Evolutionary conservation across 1,140 invertebrate species (phyloP), one percentile per base, ranked within the genome.

Genomic region (Drosophila jambulina): DNA sequence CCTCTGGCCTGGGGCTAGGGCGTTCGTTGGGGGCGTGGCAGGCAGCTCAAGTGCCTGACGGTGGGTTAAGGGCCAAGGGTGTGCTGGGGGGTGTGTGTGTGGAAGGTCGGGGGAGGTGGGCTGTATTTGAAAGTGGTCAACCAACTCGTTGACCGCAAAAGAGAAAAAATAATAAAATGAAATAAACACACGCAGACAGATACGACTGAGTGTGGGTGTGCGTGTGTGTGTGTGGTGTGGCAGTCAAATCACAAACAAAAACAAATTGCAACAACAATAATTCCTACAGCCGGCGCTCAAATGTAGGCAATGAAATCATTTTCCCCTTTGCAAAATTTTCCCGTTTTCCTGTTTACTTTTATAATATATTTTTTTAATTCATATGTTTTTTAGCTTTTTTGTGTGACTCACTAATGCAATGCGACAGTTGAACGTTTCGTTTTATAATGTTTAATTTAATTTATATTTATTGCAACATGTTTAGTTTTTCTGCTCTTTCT

Each of bases 51-150:
- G 40, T 59, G 63, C 42, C 65, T 42, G 49, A 21, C 36, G 19
- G 12, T 46, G 42, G 29, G 49, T 5, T 29, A 19, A 32, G 4
- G 32, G 49, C 25, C 15, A 29, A 21, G 27, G 38, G 59, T 4
- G 19, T 13, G 46, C 17, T n/a, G 34, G 36, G 36, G 15, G 40
- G 27, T 7, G 17, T 29, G 10, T n/a, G 19, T 58, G 38, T 38
- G 62, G 43, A 53, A 34, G 21, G 29, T 29, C 23, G 25, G 3
- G 43, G 72, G 70, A 53, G 29, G 43, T 74, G 79, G 77, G 62
- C 61, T 80, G 78, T 88, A 90, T 90, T 90, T 90, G 85, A 90
- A 90, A 90, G 85, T 90, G 85, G 85, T 90, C 85, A 90, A 90
- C 85, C 85, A 90, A 90, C 85, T 91, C 85, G 85, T 85, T 85